Evolutionary conservation across 2,888 invertebrate species (phyloP).

Genomic region (Megamerina dolium): DNA sequence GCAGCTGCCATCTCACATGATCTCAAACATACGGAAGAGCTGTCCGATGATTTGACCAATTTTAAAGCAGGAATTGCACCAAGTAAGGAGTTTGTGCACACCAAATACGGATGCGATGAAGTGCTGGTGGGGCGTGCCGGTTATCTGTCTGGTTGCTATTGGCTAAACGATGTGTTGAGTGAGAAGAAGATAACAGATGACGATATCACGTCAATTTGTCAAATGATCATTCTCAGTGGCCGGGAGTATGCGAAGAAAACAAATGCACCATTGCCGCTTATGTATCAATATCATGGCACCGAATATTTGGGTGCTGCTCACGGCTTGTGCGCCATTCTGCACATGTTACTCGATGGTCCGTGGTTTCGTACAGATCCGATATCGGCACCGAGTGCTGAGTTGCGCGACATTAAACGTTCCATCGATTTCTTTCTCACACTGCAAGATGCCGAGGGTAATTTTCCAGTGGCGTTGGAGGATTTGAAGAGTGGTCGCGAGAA

Average conservation of each 20-base stretch:
- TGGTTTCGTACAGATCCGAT: constrained; percentile 40
- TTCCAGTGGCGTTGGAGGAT: constrained; percentile 68
- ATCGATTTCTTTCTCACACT: constrained; percentile 57
- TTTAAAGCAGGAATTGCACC: constrained; percentile 43
- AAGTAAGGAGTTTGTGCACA: constrained; percentile 54
- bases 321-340: constrained; percentile 62
- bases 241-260: constrained; percentile 58
- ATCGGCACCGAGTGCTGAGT: constrained; percentile 33
- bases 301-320: constrained; percentile 57
- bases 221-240: constrained; percentile 66
- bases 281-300: constrained; percentile 60
- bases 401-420: constrained; percentile 57
- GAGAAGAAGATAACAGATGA: constrained; percentile 44
- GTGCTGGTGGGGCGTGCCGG: constrained; percentile 81
- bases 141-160: constrained; percentile 70
- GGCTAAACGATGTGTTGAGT: constrained; percentile 54
- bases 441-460: constrained; percentile 68
- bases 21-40: constrained; percentile 49
- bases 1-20: constrained; percentile 58
- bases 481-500: constrained; percentile 53
- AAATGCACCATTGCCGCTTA: constrained; percentile 60
- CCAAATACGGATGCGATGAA: constrained; percentile 71
- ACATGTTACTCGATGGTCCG: constrained; percentile 58
- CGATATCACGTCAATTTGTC: constrained; percentile 61
- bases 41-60: constrained; percentile 42